Conservation (phyloP, 2,113 vertebrate species). For the Chaetops frenatus region DNA sequence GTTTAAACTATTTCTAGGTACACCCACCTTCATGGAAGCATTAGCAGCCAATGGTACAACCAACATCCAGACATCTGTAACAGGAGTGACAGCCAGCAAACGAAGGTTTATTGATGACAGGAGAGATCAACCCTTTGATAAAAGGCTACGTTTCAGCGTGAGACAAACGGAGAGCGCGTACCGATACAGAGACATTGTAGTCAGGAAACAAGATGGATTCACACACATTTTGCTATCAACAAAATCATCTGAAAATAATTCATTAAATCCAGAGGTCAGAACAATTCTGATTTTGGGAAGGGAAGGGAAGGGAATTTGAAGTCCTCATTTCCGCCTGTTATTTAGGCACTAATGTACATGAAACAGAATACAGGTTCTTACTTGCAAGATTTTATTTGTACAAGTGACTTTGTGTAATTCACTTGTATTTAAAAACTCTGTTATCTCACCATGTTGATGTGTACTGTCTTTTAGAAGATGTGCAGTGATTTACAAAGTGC, state of each 20-base stretch:
- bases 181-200: slow-evolving; percentile 95
- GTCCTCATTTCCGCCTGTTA: neutral
- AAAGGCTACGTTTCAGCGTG: slow-evolving; percentile 92
- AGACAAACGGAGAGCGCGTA: slow-evolving; percentile 95
- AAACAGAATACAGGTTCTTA: neutral
- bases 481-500: neutral
- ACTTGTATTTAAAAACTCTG: neutral
- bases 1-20: slow-evolving; percentile 70
- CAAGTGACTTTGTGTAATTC: neutral
- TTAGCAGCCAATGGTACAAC: slow-evolving; percentile 80
- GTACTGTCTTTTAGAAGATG: neutral
- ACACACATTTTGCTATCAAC: slow-evolving; percentile 96
- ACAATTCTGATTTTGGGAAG: neutral
- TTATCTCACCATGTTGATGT: neutral
- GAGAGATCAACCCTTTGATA: slow-evolving; percentile 86
- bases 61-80: slow-evolving; percentile 74
- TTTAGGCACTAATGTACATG: accelerated
- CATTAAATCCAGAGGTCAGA: slow-evolving; percentile 89
- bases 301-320: neutral
- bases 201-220: slow-evolving; percentile 96
- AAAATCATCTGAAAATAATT: slow-evolving; percentile 95
- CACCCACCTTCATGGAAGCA: slow-evolving; percentile 80
- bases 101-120: slow-evolving; percentile 86
- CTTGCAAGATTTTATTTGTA: neutral
- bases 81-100: slow-evolving; percentile 79